Percentiles rank a stretch among this genome's conserved stretches.
These are phyloP conservation scores for Athalia circularis DNA, from an alignment of 2,888 invertebrate species.

Conservation along the genomic window DNA sequence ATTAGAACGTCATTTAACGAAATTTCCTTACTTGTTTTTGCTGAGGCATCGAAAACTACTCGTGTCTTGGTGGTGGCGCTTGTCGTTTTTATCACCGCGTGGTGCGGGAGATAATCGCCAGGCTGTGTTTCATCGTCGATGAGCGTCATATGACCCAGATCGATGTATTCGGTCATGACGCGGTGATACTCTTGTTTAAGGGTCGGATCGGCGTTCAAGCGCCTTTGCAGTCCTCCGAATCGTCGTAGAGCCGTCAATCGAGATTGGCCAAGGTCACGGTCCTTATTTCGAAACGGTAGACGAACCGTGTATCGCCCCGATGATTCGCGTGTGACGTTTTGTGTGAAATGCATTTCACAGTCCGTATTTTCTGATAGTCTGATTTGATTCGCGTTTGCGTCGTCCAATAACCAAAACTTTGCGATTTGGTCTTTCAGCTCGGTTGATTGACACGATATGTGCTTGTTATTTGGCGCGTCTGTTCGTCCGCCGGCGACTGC, in stretches of 20 bases:
- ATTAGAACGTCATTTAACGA: conserved; percentile 39
- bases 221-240: conserved; percentile 40
- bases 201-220: conserved; percentile 31
- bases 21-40: conserved; percentile 41
- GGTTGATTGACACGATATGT: too few relatives aligned
- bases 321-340: conserved; percentile 42
- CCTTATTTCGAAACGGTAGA: conserved; percentile 45
- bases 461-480: too few relatives aligned
- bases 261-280: conserved; percentile 46
- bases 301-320: conserved; percentile 46
- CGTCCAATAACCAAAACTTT: too few relatives aligned
- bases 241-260: conserved; percentile 46
- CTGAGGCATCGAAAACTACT: conserved; percentile 49
- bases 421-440: too few relatives aligned
- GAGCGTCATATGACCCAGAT: conserved; percentile 47
- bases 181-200: conserved; percentile 47
- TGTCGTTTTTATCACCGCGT: conserved; percentile 50
- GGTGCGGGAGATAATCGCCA: conserved; percentile 52
- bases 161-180: conserved; percentile 50
- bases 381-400: background rate
- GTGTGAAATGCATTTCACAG: conserved; percentile 33
- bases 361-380: conserved; percentile 9
- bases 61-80: conserved; percentile 48
- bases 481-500: conserved; percentile 16
- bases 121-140: conserved; percentile 17